Percentiles rank a stretch among this genome's conserved stretches.
These are phyloP conservation scores for Tangara arthus DNA, from an alignment of 2,797 vertebrate genomes.

Conservation along the genomic window DNA sequence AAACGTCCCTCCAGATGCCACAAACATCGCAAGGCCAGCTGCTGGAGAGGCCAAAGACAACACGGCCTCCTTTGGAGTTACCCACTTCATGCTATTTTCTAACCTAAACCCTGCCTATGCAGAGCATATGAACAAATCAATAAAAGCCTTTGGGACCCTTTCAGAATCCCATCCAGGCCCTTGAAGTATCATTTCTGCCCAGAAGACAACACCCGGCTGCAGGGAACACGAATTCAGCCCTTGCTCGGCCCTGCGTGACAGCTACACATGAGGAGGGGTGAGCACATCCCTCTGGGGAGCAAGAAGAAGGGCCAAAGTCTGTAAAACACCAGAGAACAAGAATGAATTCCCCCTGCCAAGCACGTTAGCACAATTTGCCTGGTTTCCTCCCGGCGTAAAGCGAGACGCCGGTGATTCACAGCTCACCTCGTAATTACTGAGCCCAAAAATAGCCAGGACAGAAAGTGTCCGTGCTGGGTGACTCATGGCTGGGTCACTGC, in stretches of 20 bases:
- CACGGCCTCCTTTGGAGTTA: neutral
- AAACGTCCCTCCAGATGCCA: neutral
- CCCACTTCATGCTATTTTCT: neutral
- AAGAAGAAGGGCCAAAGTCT: slow-evolving; percentile 12
- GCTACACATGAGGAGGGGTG: slow-evolving; percentile 20
- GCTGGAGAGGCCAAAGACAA: neutral
- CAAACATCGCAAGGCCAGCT: neutral
- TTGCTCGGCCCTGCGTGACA: neutral
- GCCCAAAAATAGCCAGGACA: slow-evolving; percentile 21
- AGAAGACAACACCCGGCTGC: neutral
- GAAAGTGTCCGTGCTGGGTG: slow-evolving; percentile 21
- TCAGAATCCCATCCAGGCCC: neutral
- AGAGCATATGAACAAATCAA: neutral
- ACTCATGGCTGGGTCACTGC: neutral
- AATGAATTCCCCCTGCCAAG: slow-evolving; percentile 14
- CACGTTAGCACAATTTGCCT: slow-evolving; percentile 26
- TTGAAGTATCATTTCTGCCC: neutral
- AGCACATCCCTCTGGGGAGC: slow-evolving; percentile 16
- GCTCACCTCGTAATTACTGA: slow-evolving; percentile 13
- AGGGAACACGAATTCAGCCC: neutral
- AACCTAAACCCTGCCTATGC: neutral
- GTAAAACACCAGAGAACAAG: slow-evolving; percentile 6
- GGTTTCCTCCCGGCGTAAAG: slow-evolving; percentile 24
- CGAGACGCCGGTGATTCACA: slow-evolving; percentile 63
- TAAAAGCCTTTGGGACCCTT: neutral